phyloP scores from a whole-genome alignment of 2,797 vertebrate genomes.

The Liasis olivaceus region DNA sequence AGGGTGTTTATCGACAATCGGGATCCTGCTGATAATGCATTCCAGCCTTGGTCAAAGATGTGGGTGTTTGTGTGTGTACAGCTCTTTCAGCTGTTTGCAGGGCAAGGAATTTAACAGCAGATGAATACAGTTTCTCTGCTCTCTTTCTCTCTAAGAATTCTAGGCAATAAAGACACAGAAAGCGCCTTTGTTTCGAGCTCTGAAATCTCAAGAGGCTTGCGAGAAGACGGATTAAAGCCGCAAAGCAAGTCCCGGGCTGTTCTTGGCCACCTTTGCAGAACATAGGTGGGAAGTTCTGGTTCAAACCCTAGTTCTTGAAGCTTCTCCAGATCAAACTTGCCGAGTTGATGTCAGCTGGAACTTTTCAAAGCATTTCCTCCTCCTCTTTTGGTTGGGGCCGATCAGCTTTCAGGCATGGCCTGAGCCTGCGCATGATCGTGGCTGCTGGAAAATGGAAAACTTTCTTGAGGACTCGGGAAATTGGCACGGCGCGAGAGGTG shows the following conservation, averaged over 20 bases:
- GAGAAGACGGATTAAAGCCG: too few species aligned
- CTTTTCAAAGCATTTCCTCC: background rate
- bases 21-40: background rate
- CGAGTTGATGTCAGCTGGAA: background rate
- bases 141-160: background rate
- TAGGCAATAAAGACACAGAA: background rate
- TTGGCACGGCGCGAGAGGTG: slow-evolving; percentile 23
- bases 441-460: slow-evolving; percentile 20
- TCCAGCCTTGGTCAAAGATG: background rate
- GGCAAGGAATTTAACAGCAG: background rate
- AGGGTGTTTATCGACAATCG: background rate
- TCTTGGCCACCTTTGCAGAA: background rate
- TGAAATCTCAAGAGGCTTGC: background rate
- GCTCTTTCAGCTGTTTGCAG: background rate
- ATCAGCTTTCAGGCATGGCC: slow-evolving; percentile 44
- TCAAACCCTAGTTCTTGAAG: background rate
- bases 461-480: slow-evolving; percentile 1
- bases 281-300: background rate
- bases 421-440: slow-evolving; percentile 13
- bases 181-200: background rate
- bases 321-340: background rate
- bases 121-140: background rate
- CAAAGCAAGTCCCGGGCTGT: too few species aligned
- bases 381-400: background rate
- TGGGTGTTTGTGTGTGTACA: background rate